Conservation (phyloP, 2,797 vertebrate genomes). For the Sarcophilus harrisii region DNA sequence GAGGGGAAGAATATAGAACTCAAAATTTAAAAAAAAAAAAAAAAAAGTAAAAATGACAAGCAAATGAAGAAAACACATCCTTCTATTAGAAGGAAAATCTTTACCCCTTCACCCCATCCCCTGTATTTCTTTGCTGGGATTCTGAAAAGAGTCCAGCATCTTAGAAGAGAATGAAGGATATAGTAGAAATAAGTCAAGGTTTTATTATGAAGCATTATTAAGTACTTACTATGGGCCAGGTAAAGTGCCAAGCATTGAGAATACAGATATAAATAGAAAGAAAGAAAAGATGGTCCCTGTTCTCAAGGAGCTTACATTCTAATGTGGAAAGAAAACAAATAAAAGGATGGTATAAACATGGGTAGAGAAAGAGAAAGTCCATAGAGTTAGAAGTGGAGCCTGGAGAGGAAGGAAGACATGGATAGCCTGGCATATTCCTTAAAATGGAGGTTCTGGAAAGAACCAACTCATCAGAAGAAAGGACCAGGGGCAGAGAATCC, state of each 20-base stretch:
- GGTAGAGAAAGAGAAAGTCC: background rate
- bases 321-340: background rate
- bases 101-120: background rate
- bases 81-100: background rate
- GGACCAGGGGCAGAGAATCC: background rate
- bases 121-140: background rate
- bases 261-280: background rate
- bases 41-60: background rate
- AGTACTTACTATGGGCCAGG: background rate
- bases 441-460: background rate
- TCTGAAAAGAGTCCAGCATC: background rate
- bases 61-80: background rate
- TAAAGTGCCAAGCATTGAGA: background rate
- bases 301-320: background rate
- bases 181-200: background rate
- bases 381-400: background rate
- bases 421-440: background rate
- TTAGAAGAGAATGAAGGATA: background rate
- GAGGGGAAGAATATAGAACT: background rate
- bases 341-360: background rate
- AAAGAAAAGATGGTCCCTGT: background rate
- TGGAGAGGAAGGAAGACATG: background rate
- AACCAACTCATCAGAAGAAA: background rate
- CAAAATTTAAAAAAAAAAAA: background rate
- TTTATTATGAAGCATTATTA: background rate